Evolutionary conservation across 2,888 invertebrate species (phyloP), one percentile per base, ranked within the genome.

Genomic region (Terebella lapidaria): DNA sequence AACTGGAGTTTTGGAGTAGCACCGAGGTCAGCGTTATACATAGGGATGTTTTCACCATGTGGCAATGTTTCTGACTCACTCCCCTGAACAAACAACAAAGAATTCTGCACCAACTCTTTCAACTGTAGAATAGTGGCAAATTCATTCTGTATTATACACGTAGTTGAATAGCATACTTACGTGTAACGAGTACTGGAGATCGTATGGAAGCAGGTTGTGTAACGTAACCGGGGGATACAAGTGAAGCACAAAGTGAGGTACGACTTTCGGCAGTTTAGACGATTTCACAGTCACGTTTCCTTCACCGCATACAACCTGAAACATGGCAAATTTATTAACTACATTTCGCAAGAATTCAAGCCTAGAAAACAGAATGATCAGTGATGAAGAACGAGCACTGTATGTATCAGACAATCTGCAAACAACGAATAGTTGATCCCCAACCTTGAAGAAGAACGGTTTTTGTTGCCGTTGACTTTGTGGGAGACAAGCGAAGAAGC

Each of bases 131-230:
- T n/a, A n/a, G n/a, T n/a, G n/a, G n/a, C n/a, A n/a, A n/a, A n/a
- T n/a, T n/a, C n/a, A n/a, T n/a, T n/a, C n/a, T n/a, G n/a, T n/a
- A n/a, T n/a, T n/a, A n/a, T n/a, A n/a, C n/a, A n/a, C n/a, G n/a
- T n/a, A n/a, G n/a, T n/a, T n/a, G n/a, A n/a, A n/a, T n/a, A n/a
- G n/a, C n/a, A n/a, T n/a, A n/a, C n/a, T n/a, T n/a, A n/a, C n/a
- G n/a, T n/a, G n/a, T n/a, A n/a, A n/a, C n/a, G n/a, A n/a, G 57
- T 87, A 82, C 72, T 87, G 86, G 29, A 89, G 77, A 0, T 88
- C 87, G 76, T 88, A 88, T 0, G 91, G 90, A 46, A 91, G 82
- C 28, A 87, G 87, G 78, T 91, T 91, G 82, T 89, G 87, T 18
- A 91, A 81, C 3, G 87, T 84, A 24, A 91, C 81, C 0, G 91